These are phyloP conservation scores for Diogma glabrata DNA, from an alignment of 2,888 invertebrate genomes.

Conservation along the genomic window DNA sequence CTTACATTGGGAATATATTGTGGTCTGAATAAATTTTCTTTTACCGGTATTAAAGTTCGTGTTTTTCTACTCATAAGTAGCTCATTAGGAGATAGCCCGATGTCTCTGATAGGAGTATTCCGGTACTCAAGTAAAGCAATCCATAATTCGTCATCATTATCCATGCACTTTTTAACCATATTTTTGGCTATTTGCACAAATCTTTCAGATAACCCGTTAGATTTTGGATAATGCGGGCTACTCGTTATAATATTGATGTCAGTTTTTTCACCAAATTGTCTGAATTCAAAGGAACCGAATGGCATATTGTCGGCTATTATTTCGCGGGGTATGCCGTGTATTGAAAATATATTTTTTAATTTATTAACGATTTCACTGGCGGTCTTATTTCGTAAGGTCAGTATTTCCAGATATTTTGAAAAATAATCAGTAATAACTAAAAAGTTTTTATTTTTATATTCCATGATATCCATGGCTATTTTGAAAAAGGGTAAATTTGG, in stretches of 20 bases:
- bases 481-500: constrained; percentile 10
- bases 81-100: too few species aligned
- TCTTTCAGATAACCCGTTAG: too few species aligned
- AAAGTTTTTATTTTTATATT: constrained; percentile 12
- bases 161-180: too few species aligned
- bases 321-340: constrained; percentile 9
- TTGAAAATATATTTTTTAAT: constrained; percentile 15
- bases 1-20: too few species aligned
- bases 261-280: not conserved
- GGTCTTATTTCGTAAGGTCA: constrained; percentile 2
- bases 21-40: too few species aligned
- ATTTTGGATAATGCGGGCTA: too few species aligned
- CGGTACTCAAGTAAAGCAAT: too few species aligned
- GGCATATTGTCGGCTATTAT: constrained; percentile 8
- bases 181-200: too few species aligned
- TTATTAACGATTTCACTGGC: constrained; percentile 10
- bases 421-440: constrained; percentile 16
- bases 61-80: too few species aligned
- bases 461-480: constrained; percentile 12
- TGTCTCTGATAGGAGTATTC: too few species aligned
- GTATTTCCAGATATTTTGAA: constrained; percentile 16
- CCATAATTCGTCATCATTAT: too few species aligned
- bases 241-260: not conserved
- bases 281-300: not conserved
- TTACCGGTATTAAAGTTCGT: too few species aligned